phyloP scores from a whole-genome alignment of 2,888 invertebrate genomes.

The Eulithis testata region DNA sequence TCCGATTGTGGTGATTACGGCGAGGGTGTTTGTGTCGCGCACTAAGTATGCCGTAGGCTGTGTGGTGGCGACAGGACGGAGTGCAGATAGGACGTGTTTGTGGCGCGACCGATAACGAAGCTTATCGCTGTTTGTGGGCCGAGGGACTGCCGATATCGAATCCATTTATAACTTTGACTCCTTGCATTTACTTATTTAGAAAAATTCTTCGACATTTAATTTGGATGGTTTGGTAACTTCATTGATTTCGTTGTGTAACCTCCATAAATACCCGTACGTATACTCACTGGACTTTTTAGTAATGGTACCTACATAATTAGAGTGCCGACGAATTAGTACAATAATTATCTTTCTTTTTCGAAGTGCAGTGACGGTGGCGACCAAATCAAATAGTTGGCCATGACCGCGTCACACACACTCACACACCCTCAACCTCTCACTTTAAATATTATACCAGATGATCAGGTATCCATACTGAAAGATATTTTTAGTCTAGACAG shows the following conservation, averaged over 20 bases:
- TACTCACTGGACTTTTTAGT: too few species aligned
- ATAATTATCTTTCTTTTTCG: too few species aligned
- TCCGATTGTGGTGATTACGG: conserved; percentile 70
- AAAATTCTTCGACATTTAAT: background rate
- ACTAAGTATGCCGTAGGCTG: conserved; percentile 10
- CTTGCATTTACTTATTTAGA: background rate
- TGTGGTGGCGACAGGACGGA: background rate
- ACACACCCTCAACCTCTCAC: too few species aligned
- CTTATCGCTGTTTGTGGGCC: conserved; percentile 27
- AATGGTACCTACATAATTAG: too few species aligned
- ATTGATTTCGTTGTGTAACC: background rate
- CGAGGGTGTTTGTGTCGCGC: conserved; percentile 27
- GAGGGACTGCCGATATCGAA: conserved; percentile 6
- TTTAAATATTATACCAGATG: too few species aligned
- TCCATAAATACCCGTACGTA: too few species aligned
- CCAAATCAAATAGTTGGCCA: too few species aligned
- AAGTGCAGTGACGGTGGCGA: too few species aligned
- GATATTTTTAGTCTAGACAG: too few species aligned
- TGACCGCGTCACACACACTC: too few species aligned
- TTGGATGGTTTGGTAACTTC: background rate
- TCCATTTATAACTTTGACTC: conserved; percentile 8
- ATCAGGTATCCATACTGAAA: too few species aligned
- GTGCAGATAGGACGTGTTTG: background rate
- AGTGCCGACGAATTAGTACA: too few species aligned
- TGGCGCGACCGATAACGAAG: conserved; percentile 20